Percentiles rank a stretch among this genome's conserved stretches.
These are phyloP conservation scores for Cryptophagus acutangulus DNA, from an alignment of 2,888 invertebrate species.

Conservation along the genomic window DNA sequence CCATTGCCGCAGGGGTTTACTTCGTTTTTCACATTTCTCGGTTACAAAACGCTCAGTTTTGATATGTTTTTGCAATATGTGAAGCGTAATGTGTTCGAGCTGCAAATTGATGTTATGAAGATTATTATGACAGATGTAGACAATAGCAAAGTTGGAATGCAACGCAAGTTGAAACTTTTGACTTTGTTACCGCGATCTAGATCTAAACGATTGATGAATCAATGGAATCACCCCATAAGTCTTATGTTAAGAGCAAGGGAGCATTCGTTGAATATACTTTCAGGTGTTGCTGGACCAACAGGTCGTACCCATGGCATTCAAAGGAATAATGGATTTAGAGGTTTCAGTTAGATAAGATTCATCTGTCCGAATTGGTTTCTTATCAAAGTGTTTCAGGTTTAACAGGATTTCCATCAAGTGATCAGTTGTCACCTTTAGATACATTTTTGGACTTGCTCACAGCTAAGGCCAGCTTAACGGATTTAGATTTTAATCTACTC, in stretches of 20 bases:
- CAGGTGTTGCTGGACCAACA: constrained; percentile 58
- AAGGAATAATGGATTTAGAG: constrained; percentile 30
- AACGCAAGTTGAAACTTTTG: constrained; percentile 67
- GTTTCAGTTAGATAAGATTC: constrained; percentile 17
- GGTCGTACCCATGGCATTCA: constrained; percentile 35
- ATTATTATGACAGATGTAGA: constrained; percentile 62
- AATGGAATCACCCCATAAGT: constrained; percentile 73
- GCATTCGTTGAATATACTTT: constrained; percentile 74
- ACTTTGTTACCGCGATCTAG: constrained; percentile 72
- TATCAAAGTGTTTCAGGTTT: constrained; percentile 52
- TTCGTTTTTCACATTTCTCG: constrained; percentile 83
- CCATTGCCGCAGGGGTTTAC: constrained; percentile 82
- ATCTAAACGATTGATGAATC: constrained; percentile 70
- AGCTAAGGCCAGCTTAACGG: constrained; percentile 80
- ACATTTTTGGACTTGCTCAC: constrained; percentile 80
- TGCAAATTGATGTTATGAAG: constrained; percentile 85
- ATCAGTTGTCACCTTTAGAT: constrained; percentile 72
- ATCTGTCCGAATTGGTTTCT: constrained; percentile 11
- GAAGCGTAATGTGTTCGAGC: constrained; percentile 74
- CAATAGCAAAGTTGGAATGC: constrained; percentile 54
- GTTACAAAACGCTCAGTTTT: constrained; percentile 71
- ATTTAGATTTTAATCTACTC: constrained; percentile 77
- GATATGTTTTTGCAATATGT: constrained; percentile 80
- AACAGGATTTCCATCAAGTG: constrained; percentile 67
- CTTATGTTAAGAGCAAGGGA: constrained; percentile 74